Evolutionary conservation across 2,888 invertebrate genomes (phyloP).

Genomic region (Zaprionus lineosus): DNA sequence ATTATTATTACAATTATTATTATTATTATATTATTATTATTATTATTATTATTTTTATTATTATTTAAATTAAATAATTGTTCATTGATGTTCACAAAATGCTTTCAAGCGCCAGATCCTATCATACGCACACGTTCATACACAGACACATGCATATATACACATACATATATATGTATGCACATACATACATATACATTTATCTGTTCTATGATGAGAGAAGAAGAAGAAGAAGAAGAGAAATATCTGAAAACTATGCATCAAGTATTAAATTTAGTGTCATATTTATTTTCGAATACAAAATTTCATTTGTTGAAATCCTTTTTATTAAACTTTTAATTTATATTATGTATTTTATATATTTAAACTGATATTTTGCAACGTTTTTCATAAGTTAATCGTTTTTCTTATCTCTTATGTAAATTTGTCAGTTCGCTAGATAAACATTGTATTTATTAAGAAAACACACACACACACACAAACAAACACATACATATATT

Average conservation of each 20-base stretch:
- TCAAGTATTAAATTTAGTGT: slow-evolving; percentile 82
- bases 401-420: slow-evolving; percentile 25
- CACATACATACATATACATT: slow-evolving; percentile 17
- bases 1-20: slow-evolving; percentile 16
- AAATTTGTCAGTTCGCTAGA: too few relatives aligned
- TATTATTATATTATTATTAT: slow-evolving; percentile 33
- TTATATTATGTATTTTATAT: slow-evolving; percentile 26
- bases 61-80: slow-evolving; percentile 57
- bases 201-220: slow-evolving; percentile 39
- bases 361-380: slow-evolving; percentile 35
- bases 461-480: slow-evolving; percentile 39
- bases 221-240: too few relatives aligned
- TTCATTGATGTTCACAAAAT: slow-evolving; percentile 58
- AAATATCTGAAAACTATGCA: slow-evolving; percentile 39
- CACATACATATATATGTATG: slow-evolving; percentile 37
- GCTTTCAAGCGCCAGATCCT: slow-evolving; percentile 43
- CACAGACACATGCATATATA: slow-evolving; percentile 17
- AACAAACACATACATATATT: slow-evolving; percentile 43
- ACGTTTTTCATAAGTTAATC: slow-evolving; percentile 28
- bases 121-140: slow-evolving; percentile 39
- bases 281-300: slow-evolving; percentile 71
- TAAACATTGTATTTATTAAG: too few relatives aligned
- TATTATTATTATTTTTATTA: slow-evolving; percentile 51
- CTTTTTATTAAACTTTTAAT: slow-evolving; percentile 14
- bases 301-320: slow-evolving; percentile 41